Conservation (phyloP, 2,888 invertebrate species). For the Melanostoma scalare region DNA sequence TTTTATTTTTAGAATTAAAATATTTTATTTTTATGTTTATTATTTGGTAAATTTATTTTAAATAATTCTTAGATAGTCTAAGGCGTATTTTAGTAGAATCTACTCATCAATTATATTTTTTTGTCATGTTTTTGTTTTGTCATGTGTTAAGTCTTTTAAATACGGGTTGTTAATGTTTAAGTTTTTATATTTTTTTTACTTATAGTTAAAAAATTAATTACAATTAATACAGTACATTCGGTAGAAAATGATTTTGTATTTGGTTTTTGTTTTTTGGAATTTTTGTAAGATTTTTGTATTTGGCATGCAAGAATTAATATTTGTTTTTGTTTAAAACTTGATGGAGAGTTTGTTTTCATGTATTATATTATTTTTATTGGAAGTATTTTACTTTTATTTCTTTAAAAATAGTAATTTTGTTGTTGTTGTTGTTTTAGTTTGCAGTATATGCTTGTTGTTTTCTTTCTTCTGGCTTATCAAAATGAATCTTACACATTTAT, state of each 20-base stretch:
- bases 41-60: slow-evolving; percentile 63
- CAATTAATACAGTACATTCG: slow-evolving; percentile 67
- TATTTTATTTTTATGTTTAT: slow-evolving; percentile 36
- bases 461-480: not conserved
- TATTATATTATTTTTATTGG: slow-evolving; percentile 44
- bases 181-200: slow-evolving; percentile 38
- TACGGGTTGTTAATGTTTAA: slow-evolving; percentile 28
- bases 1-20: slow-evolving; percentile 56
- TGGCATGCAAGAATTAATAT: slow-evolving; percentile 65
- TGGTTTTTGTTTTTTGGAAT: slow-evolving; percentile 11
- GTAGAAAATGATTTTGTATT: slow-evolving; percentile 51
- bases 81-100: slow-evolving; percentile 73
- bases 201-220: slow-evolving; percentile 62
- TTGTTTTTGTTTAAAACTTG: slow-evolving; percentile 12
- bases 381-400: slow-evolving; percentile 67
- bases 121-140: slow-evolving; percentile 33
- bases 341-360: not conserved
- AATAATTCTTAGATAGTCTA: slow-evolving; percentile 67
- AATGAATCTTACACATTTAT: slow-evolving; percentile 86
- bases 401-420: slow-evolving; percentile 71
- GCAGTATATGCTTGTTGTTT: slow-evolving; percentile 40
- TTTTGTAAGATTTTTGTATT: slow-evolving; percentile 51
- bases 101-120: slow-evolving; percentile 50
- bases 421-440: slow-evolving; percentile 60
- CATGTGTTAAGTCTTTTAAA: slow-evolving; percentile 62